Conservation (phyloP, 2,888 invertebrate genomes). For the Nemotelus pantherinus region DNA sequence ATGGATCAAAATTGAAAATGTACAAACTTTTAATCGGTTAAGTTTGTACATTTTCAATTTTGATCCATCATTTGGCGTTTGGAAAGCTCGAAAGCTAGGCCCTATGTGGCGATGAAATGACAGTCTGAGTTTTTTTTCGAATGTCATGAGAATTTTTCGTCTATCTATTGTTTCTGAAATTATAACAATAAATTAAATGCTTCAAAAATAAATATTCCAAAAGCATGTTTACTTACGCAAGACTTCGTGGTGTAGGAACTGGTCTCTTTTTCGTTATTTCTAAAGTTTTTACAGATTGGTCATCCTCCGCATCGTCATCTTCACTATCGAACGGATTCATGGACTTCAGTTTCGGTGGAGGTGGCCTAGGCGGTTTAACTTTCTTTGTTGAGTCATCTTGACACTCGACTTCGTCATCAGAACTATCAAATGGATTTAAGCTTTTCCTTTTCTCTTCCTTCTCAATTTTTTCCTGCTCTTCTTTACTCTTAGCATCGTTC, state of each 20-base stretch:
- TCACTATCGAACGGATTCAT: conserved; percentile 82
- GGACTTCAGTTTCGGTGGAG: conserved; percentile 64
- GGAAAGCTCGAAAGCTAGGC: no score
- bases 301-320: conserved; percentile 69
- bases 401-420: conserved; percentile 69
- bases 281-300: background rate
- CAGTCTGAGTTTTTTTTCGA: no score
- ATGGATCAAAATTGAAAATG: no score
- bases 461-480: conserved; percentile 43
- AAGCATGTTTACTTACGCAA: conserved; percentile 56
- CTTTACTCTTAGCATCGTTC: conserved; percentile 46
- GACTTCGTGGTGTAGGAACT: conserved; percentile 61
- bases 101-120: no score
- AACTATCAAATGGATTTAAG: conserved; percentile 75
- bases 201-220: background rate
- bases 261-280: conserved; percentile 57
- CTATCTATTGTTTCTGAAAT: no score
- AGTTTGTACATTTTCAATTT: no score
- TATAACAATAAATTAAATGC: background rate
- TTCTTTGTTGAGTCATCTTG: conserved; percentile 53
- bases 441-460: conserved; percentile 53
- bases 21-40: no score
- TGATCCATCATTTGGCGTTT: no score
- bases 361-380: conserved; percentile 61
- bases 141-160: no score